Evolutionary conservation across 2,797 vertebrate genomes (phyloP).

Genomic region (Pristis pectinata): DNA sequence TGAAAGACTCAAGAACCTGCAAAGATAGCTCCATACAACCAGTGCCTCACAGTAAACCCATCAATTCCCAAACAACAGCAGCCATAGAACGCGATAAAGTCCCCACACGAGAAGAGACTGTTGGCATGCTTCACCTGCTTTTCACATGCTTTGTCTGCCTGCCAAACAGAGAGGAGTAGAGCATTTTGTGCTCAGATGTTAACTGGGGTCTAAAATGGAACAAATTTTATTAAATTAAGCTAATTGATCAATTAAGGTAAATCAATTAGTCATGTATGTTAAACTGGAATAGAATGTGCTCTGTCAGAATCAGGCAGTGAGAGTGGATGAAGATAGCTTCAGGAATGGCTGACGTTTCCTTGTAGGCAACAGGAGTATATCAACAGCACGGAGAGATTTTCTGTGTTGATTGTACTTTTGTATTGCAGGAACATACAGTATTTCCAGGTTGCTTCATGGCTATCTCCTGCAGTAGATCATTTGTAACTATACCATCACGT

Average conservation of each 20-base stretch:
- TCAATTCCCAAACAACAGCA: too few species aligned
- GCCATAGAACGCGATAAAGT: too few species aligned
- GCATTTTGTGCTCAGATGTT: too few species aligned
- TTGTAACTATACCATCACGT: background rate
- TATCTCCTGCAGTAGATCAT: background rate
- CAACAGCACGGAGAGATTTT: background rate
- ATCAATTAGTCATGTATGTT: background rate
- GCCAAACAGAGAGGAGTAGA: background rate
- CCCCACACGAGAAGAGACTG: too few species aligned
- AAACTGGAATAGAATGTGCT: background rate
- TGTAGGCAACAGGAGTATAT: background rate
- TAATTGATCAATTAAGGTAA: constrained; percentile 27
- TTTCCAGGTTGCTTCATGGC: background rate
- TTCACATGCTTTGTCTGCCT: background rate
- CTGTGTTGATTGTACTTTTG: background rate
- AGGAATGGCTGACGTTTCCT: background rate
- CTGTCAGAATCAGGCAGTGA: background rate
- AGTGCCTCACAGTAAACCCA: too few species aligned
- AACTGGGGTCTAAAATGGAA: background rate
- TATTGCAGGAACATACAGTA: background rate
- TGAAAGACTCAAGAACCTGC: too few species aligned
- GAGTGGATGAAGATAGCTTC: background rate
- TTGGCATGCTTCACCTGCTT: background rate
- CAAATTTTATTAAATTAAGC: background rate
- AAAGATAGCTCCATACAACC: too few species aligned